Percentiles rank a stretch among this genome's conserved stretches.
phyloP scores from a whole-genome alignment of 2,797 vertebrate genomes.

The Pteropus rufus region DNA sequence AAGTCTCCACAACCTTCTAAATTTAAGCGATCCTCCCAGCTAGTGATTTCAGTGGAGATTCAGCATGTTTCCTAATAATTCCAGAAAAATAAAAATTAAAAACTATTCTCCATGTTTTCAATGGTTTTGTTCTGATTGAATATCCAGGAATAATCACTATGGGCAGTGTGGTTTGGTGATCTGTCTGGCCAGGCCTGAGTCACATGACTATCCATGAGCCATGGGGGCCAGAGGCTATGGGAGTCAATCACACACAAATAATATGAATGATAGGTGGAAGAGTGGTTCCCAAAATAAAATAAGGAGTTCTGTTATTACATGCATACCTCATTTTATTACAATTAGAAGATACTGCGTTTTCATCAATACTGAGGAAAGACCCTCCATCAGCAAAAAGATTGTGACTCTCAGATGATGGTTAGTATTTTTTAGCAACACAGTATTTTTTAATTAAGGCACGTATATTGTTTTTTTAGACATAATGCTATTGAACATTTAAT shows the following conservation, averaged over 20 bases:
- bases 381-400: too few relatives aligned
- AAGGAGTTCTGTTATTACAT: not conserved
- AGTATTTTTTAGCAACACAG: too few relatives aligned
- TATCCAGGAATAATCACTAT: not conserved
- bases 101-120: not conserved
- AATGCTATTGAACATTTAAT: too few relatives aligned
- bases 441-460: too few relatives aligned
- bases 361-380: too few relatives aligned
- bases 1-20: not conserved
- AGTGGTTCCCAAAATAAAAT: not conserved
- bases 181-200: not conserved
- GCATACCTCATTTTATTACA: too few relatives aligned
- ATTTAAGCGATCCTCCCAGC: not conserved
- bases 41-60: not conserved
- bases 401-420: too few relatives aligned
- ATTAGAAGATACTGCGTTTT: too few relatives aligned
- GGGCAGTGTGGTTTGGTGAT: too few relatives aligned
- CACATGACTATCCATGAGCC: not conserved
- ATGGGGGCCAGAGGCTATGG: too few relatives aligned
- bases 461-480: too few relatives aligned
- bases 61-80: not conserved
- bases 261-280: not conserved
- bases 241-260: not conserved
- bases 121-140: not conserved
- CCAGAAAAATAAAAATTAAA: not conserved